These are phyloP conservation scores for Zygaena filipendulae DNA, from an alignment of 2,888 invertebrate species.

Conservation along the genomic window DNA sequence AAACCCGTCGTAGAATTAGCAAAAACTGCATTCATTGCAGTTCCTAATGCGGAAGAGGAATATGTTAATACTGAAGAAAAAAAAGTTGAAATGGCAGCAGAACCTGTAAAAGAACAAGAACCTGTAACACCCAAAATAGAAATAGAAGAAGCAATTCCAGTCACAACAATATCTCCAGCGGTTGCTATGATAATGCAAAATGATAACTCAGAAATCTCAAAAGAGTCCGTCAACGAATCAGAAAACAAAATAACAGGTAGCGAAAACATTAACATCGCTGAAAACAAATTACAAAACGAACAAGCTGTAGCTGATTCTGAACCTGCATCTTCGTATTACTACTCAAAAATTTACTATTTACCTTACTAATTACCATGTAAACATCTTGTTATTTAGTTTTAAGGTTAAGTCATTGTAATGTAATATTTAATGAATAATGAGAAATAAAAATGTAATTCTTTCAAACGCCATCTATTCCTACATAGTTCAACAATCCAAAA, in stretches of 20 bases:
- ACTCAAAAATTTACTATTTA: conserved; percentile 44
- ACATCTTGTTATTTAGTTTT: no score
- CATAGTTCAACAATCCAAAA: no score
- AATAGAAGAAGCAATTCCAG: conserved; percentile 1
- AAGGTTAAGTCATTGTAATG: no score
- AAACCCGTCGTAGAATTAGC: conserved; percentile 26
- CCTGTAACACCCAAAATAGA: conserved; percentile 17
- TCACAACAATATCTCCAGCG: conserved; percentile 11
- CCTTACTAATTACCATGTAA: conserved; percentile 28
- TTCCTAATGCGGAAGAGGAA: not conserved
- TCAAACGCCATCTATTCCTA: no score
- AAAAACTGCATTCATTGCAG: not conserved
- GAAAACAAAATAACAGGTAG: no score
- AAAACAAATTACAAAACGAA: no score
- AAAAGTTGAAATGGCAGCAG: not conserved
- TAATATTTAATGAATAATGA: no score
- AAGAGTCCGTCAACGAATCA: no score
- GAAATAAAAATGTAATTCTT: no score
- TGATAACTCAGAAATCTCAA: no score
- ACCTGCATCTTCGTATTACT: conserved; percentile 50
- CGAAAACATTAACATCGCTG: no score
- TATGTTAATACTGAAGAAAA: not conserved
- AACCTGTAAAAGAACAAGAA: conserved; percentile 18
- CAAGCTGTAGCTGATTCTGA: conserved; percentile 38
- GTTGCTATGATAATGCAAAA: no score